Percentiles rank a stretch among this genome's conserved stretches.
phyloP scores from a whole-genome alignment of 92 coral and sea anemone genomes.

The Bergia puertoricense region DNA sequence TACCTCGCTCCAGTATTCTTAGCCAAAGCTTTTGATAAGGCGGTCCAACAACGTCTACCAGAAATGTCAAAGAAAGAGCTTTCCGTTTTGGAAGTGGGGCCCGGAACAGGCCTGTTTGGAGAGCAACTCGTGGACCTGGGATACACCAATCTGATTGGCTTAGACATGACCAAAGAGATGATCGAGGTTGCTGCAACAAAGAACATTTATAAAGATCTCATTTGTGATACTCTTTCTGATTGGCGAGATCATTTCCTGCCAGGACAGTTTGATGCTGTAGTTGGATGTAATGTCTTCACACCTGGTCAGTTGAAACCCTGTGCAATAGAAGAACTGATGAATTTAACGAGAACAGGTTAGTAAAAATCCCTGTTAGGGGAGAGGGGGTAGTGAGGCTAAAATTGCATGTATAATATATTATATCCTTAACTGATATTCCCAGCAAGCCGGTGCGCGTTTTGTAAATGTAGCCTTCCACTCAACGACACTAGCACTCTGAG shows the following conservation, averaged over 20 bases:
- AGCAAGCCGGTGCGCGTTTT: neutral
- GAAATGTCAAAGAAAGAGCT: neutral
- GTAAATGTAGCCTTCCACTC: no score
- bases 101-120: constrained; percentile 40
- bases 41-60: neutral
- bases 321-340: constrained; percentile 37
- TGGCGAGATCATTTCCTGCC: constrained; percentile 35
- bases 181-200: constrained; percentile 31
- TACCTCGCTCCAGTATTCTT: no score
- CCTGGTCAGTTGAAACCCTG: constrained; percentile 46
- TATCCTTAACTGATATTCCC: neutral
- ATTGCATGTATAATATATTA: neutral
- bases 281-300: constrained; percentile 30
- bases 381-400: no score
- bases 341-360: constrained; percentile 32
- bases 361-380: neutral
- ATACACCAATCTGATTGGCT: constrained; percentile 14
- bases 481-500: no score
- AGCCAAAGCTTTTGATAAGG: no score
- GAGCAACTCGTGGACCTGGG: constrained; percentile 17
- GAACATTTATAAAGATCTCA: constrained; percentile 29
- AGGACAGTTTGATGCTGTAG: constrained; percentile 41
- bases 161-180: constrained; percentile 41
- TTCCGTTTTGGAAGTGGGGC: constrained; percentile 29
- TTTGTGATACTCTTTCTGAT: constrained; percentile 30